Conservation (phyloP, 2,113 vertebrate genomes). For the Nanorana parkeri region DNA sequence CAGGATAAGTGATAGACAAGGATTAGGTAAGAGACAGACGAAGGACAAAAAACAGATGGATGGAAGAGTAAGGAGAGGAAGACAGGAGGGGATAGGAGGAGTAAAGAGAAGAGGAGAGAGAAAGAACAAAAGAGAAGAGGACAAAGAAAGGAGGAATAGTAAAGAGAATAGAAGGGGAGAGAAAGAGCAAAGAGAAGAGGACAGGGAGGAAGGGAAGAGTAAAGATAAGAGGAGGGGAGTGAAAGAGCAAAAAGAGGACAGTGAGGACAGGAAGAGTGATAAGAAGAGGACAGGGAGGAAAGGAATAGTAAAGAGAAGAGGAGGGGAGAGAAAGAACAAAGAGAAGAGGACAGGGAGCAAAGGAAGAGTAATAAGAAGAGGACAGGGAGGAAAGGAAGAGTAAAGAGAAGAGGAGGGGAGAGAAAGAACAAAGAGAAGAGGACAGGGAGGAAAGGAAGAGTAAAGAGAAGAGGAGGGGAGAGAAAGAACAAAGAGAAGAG, state of each 20-base stretch:
- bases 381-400: background rate
- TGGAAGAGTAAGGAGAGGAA: background rate
- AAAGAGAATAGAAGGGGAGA: background rate
- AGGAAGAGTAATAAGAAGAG: background rate
- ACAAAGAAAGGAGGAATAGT: background rate
- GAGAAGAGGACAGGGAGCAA: background rate
- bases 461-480: background rate
- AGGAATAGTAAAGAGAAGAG: constrained; percentile 7
- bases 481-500: background rate
- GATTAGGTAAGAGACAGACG: too few relatives aligned
- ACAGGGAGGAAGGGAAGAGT: background rate
- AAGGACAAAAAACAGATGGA: too few relatives aligned
- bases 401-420: background rate
- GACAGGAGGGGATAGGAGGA: background rate
- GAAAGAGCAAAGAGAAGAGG: too few relatives aligned
- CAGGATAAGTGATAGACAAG: too few relatives aligned
- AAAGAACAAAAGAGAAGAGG: background rate
- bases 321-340: background rate
- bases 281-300: background rate
- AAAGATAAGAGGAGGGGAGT: background rate
- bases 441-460: background rate
- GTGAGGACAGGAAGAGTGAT: too few relatives aligned
- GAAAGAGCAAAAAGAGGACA: too few relatives aligned
- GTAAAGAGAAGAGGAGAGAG: background rate
- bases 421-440: too few relatives aligned